Evolutionary conservation across 2,888 invertebrate species (phyloP), one percentile per base, ranked within the genome.

Genomic region (Escarpia spicata): DNA sequence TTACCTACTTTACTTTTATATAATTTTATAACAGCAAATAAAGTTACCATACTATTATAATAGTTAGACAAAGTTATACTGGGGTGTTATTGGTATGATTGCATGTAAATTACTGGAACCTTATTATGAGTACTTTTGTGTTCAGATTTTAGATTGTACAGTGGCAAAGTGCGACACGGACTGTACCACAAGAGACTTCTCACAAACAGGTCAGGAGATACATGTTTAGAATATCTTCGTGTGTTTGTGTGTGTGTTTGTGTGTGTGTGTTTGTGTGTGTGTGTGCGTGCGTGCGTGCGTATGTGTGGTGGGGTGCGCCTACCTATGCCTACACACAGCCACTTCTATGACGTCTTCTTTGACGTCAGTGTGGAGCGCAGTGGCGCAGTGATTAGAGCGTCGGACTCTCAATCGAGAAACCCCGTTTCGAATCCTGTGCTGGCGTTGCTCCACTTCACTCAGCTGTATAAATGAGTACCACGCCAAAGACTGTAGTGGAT

Each of bases 241-340:
- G 60, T 60, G 60, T 19, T 12, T 12, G 60, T 60, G 60, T 60
- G 60, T 60, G 60, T 60, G 60, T 60, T 12, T 60, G 60, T 60
- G 60, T 60, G 60, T 60, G 60, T 60, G 60, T 60, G 60, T 60
- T 15, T 75, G 75, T 75, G 75, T 75, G 75, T 75, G 75, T 75
- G 75, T 75, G 75, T 75, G 75, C 19, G 75, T 75, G 75, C 19
- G 26, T 75, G 75, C 19, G 75, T 75, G 75, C 19, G 75, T 75
- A 19, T 26, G 75, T 75, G 75, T 26, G 75, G 37, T 37, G 37
- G 37, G 37, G 15, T 52, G 52, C 15, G 52, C 52, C 52, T 52
- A 37, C 37, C 37, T 37, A 37, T 37, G 37, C 75, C 4, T 26
- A 75, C 75, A 75, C 75, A 75, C 19, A n/a, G 19, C 75, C 75